Evolutionary conservation across 2,888 invertebrate species (phyloP), one percentile per base, ranked within the genome.

Genomic region (Clivina fossor): DNA sequence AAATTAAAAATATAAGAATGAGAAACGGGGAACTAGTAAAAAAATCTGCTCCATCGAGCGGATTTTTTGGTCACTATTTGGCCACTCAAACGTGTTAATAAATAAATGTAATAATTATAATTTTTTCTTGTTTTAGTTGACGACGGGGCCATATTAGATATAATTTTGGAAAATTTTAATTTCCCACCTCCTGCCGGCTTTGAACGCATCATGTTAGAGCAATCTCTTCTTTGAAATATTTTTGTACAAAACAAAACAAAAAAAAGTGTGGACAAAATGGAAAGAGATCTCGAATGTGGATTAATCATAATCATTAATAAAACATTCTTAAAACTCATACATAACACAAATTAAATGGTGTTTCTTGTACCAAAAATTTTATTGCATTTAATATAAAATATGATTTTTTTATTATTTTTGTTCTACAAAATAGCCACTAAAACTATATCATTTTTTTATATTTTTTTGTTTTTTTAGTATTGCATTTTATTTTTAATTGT

Each of bases 101-200:
- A n/a, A n/a, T n/a, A n/a, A n/a, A n/a, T n/a, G n/a, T 40, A 44
- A 51, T 19, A 35, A 33, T 37, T 33, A 18, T 30, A 28, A 32
- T n/a, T n/a, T 62, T 38, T 61, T 63, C 59, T 64, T 62, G 65
- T 84, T 83, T 56, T 78, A 93, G 97, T 98, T 68, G 97, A 97
- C 68, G 95, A 97, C 72, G 97, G 97, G 62, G 97, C 98, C 20
- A 96, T 98, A 64, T 73, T 99, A 76, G 99, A 99, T 74, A 86
- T 96, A 61, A 87, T 93, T 67, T 84, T 98, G 72, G 91, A 92
- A 64, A 89, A 89, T 70, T 96, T 97, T 72, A 82, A 84, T 62
- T 86, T 90, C 70, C 81, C 86, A 0, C 88, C 90, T 28, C 90
- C 92, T 0, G 78, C 83, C 46, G 97, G 96, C 30, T 97, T 89